Evolutionary conservation across 2,888 invertebrate species (phyloP), one percentile per base, ranked within the genome.

Genomic region (Pristionchus entomophagus): DNA sequence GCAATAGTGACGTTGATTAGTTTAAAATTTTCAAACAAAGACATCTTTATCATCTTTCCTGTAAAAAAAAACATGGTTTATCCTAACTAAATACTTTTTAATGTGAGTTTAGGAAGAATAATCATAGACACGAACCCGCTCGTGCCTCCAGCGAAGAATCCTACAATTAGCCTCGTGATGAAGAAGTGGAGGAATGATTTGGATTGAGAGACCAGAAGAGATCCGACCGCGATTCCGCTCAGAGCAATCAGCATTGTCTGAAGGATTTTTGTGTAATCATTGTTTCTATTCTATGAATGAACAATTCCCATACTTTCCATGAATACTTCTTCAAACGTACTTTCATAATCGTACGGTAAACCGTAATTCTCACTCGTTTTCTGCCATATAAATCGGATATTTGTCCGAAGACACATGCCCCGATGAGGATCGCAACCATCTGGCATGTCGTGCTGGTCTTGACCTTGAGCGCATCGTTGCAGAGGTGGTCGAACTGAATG

Each of bases 371-470:
- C 53, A 88, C 88, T 26, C 49, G 77, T 45, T 86, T 87, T 51
- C 92, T 86, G n/a, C 92, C 92, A 56, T 89, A 91, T 19, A 86
- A 88, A 78, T 92, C 92, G 53, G 89, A 88, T 17, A 92, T 65
- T 65, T 92, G 92, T 10, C 92, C 92, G 84, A 91, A 92, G 29
- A 89, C 87, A 3, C 91, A 88, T 1, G 91, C 89, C 17, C 92
- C 92, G 17, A 88, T 22, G 17, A 92, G 87, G 0, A 92, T 91
- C 2, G 92, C 92, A 2, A 90, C 26, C 91, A 92, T 91, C 87
- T 91, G 91, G 35, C 89, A 82, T 14, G 90, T 89, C n/a, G 91
- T 91, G 45, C 88, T 87, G 62, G 87, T 88, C 78, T 90, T 91
- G 41, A 89, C 90, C 35, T 32, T 84, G 86, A 86, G 89, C 2